Conservation (phyloP, 2,113 vertebrate species). For the Salvator merianae region DNA sequence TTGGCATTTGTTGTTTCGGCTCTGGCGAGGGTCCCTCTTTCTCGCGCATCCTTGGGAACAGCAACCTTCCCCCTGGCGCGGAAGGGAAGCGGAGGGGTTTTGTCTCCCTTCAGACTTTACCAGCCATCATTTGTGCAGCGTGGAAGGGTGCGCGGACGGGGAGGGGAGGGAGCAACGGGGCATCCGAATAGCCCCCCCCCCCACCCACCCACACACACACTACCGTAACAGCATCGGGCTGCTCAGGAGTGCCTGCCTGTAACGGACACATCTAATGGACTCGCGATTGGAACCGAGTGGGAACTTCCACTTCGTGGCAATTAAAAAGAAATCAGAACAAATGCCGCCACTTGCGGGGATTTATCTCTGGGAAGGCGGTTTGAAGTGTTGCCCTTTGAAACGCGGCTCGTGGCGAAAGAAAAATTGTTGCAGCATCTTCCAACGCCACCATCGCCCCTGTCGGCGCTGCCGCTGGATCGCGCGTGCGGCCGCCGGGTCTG, state of each 20-base stretch:
- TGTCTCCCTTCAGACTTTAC: not conserved
- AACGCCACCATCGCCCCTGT: not conserved
- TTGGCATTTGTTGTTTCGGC: too few species aligned
- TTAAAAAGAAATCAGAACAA: not conserved
- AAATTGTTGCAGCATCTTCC: not conserved
- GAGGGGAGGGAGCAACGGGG: not conserved
- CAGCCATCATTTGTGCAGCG: constrained; percentile 5
- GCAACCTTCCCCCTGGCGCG: too few species aligned
- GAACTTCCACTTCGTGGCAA: not conserved
- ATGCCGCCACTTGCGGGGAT: not conserved
- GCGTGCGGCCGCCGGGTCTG: not conserved
- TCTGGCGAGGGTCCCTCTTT: too few species aligned
- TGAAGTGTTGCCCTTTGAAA: too few species aligned
- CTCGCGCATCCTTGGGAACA: not conserved
- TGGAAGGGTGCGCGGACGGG: too few species aligned
- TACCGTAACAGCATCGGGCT: not conserved
- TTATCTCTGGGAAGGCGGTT: too few species aligned
- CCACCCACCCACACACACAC: too few species aligned
- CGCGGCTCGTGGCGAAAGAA: too few species aligned
- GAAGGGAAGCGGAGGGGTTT: not conserved
- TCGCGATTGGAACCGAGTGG: not conserved
- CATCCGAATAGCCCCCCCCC: too few species aligned
- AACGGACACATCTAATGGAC: too few species aligned
- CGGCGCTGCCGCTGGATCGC: not conserved
- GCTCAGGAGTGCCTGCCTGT: too few species aligned